These are phyloP conservation scores for Mesaphorura yosii DNA, from an alignment of 1,140 invertebrate genomes.

Conservation along the genomic window DNA sequence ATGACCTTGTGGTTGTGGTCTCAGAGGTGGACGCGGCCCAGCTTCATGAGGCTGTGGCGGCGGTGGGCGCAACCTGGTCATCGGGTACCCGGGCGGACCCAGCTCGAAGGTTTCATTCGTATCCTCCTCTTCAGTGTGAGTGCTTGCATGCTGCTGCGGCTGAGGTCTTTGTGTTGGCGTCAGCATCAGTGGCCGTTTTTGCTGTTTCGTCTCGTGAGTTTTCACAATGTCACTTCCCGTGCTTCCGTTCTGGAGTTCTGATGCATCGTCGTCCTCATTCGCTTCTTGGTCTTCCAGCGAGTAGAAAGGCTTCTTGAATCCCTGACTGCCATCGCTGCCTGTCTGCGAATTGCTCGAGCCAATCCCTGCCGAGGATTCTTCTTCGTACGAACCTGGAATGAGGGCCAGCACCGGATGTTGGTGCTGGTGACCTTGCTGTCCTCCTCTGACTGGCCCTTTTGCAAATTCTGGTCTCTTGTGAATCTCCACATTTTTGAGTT, in stretches of 20 bases:
- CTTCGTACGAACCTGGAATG: not conserved
- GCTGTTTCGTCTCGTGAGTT: no score
- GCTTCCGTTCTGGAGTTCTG: slow-evolving; percentile 1
- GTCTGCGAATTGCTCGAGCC: no score
- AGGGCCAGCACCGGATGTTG: not conserved
- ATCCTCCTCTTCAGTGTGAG: not conserved
- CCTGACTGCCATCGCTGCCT: no score
- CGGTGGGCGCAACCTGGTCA: slow-evolving; percentile 10
- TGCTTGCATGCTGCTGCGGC: no score
- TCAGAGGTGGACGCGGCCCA: not conserved
- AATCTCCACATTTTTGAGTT: slow-evolving; percentile 30
- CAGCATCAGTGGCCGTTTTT: no score
- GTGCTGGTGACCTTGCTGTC: not conserved
- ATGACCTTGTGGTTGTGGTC: slow-evolving; percentile 1
- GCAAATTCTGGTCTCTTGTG: no score
- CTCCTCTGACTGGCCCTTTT: not conserved
- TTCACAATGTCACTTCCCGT: no score
- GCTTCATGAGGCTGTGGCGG: no score
- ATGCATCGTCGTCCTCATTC: slow-evolving; percentile 4
- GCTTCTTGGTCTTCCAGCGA: not conserved
- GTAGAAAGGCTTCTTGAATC: no score
- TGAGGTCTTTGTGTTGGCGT: no score
- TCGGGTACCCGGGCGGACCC: slow-evolving; percentile 2
- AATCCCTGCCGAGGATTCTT: no score
- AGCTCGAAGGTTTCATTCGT: not conserved